Percentiles rank a stretch among this genome's conserved stretches.
phyloP scores from a whole-genome alignment of 23 tunicate species.

The Ascidia mentula region DNA sequence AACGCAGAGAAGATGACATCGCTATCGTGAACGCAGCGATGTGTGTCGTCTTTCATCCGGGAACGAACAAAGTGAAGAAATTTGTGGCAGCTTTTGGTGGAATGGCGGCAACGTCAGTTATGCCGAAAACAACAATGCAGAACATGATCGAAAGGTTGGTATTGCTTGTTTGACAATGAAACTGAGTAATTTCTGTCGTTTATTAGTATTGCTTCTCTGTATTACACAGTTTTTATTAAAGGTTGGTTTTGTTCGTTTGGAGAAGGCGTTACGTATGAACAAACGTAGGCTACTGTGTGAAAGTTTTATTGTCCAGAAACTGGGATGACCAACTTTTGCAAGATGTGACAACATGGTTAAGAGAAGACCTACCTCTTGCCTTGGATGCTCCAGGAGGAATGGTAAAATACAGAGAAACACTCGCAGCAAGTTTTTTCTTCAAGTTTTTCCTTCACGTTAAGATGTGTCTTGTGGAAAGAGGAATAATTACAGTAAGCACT shows the following conservation, averaged over 20 bases:
- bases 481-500: constrained; percentile 28
- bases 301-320: not conserved
- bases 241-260: too few species aligned
- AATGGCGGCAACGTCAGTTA: constrained; percentile 72
- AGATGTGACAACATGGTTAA: constrained; percentile 42
- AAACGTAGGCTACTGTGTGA: not conserved
- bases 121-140: constrained; percentile 60
- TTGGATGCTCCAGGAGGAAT: constrained; percentile 97
- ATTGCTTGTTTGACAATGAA: too few species aligned
- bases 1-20: constrained; percentile 91
- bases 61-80: constrained; percentile 40
- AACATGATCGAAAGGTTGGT: constrained; percentile 36
- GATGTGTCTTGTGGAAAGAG: constrained; percentile 22
- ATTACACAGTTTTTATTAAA: too few species aligned
- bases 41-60: constrained; percentile 66
- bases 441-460: constrained; percentile 70
- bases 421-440: constrained; percentile 93
- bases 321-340: constrained; percentile 70
- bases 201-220: too few species aligned
- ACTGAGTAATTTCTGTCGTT: too few species aligned
- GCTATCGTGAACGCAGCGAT: constrained; percentile 97
- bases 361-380: constrained; percentile 66
- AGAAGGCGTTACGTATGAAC: too few species aligned
- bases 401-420: constrained; percentile 82
- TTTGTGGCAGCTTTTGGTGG: constrained; percentile 90